Evolutionary conservation across 2,888 invertebrate species (phyloP), one percentile per base, ranked within the genome.

Genomic region (Meganola albula): DNA sequence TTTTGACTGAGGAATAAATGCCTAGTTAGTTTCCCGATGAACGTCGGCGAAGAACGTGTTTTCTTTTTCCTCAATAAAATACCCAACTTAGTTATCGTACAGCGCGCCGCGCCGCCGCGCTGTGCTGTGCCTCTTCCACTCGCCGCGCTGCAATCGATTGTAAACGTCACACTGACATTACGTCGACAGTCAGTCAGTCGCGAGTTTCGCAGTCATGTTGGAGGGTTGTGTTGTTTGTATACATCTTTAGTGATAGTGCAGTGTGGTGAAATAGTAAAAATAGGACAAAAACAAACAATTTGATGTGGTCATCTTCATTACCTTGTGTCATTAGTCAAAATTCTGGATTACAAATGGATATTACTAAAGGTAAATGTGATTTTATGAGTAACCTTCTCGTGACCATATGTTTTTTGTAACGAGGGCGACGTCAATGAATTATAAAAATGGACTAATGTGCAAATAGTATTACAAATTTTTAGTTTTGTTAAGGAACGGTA

Each of bases 201-300:
- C 70, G 69, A 66, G 69, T 68, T 73, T 74, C 70, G 75, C 74
- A 69, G 74, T 76, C 76, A 68, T 64, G 68, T 63, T 47, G 61
- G 59, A 57, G 54, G 61, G 66, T 72, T 58, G 69, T 69, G 69
- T 65, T 58, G 59, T 60, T 60, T 57, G 48, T 60, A 53, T 60
- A 53, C 62, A 39, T 47, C 54, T 56, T 58, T 56, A 41, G 65
- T 74, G 66, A 63, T 57, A 70, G 70, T 74, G 74, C 50, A 53
- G 47, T 60, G 41, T 24, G 24, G n/a, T n/a, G n/a, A n/a, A n/a
- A n/a, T n/a, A n/a, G n/a, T n/a, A n/a, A n/a, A n/a, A n/a, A n/a
- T n/a, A n/a, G n/a, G 46, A 40, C 32, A 34, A 44, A 40, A 46
- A 59, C 45, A 53, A 44, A 47, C 40, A 38, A 43, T 48, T 62